phyloP scores from a whole-genome alignment of 1,140 invertebrate species.

The Apis laboriosa region DNA sequence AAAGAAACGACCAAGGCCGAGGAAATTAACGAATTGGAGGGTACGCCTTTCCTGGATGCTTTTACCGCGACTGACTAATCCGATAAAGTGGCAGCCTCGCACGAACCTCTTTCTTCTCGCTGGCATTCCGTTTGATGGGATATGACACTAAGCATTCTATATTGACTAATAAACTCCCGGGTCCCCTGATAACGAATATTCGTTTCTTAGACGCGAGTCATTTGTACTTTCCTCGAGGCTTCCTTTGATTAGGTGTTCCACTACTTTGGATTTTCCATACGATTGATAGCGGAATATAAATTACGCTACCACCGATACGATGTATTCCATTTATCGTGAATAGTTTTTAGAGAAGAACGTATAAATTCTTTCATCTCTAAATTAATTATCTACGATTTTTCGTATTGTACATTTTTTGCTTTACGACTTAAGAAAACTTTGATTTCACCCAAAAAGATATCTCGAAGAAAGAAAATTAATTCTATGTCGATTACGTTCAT shows the following conservation, averaged over 20 bases:
- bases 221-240: constrained; percentile 13
- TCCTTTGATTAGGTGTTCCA: not conserved
- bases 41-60: constrained; percentile 62
- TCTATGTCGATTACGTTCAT: too few species aligned
- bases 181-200: constrained; percentile 50
- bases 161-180: constrained; percentile 71
- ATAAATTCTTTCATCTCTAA: too few species aligned
- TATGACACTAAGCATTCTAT: constrained; percentile 71
- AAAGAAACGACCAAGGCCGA: constrained; percentile 67
- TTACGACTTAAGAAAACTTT: not conserved
- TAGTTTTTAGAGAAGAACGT: too few species aligned
- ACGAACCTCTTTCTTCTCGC: constrained; percentile 68
- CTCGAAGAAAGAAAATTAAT: not conserved
- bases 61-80: constrained; percentile 72
- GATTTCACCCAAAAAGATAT: too few species aligned
- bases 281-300: not conserved
- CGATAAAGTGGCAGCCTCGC: constrained; percentile 73
- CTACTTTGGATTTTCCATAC: not conserved
- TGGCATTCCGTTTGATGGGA: constrained; percentile 67
- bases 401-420: too few species aligned
- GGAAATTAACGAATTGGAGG: constrained; percentile 73
- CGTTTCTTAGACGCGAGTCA: constrained; percentile 32
- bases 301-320: too few species aligned
- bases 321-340: not conserved
- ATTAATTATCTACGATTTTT: too few species aligned